phyloP scores from a whole-genome alignment of 2,113 vertebrate species.

The Clarias magur region DNA sequence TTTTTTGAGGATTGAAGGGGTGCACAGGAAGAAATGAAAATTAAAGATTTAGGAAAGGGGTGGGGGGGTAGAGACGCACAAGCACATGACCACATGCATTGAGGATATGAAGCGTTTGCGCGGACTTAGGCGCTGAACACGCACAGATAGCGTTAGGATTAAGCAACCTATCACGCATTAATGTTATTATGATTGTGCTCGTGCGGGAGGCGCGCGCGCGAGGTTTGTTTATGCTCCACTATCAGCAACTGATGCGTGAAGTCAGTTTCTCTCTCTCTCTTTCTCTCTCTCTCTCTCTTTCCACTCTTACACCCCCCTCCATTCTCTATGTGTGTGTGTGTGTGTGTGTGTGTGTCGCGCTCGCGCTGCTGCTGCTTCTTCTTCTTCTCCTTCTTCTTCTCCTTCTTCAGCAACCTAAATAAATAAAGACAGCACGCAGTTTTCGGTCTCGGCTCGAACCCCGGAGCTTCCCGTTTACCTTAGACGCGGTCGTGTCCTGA shows the following conservation, averaged over 20 bases:
- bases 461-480: conserved; percentile 73
- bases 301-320: background rate
- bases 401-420: conserved; percentile 66
- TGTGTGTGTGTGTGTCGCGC: conserved; percentile 27
- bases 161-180: background rate
- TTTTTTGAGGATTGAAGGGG: background rate
- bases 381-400: background rate
- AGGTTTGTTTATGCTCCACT: conserved; percentile 73
- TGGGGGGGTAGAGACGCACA: conserved; percentile 56
- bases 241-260: conserved; percentile 80
- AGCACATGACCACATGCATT: conserved; percentile 61
- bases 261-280: conserved; percentile 64
- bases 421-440: conserved; percentile 77
- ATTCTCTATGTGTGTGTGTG: background rate
- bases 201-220: conserved; percentile 60
- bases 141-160: background rate
- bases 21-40: conserved; percentile 15
- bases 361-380: conserved; percentile 2
- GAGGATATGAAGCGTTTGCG: conserved; percentile 40
- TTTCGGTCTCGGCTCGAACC: conserved; percentile 57
- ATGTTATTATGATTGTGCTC: background rate
- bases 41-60: background rate
- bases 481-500: conserved; percentile 75
- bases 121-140: background rate
- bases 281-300: conserved; percentile 20